Evolutionary conservation across 2,888 invertebrate genomes (phyloP), one percentile per base, ranked within the genome.

Genomic region (Agapostemon virescens): DNA sequence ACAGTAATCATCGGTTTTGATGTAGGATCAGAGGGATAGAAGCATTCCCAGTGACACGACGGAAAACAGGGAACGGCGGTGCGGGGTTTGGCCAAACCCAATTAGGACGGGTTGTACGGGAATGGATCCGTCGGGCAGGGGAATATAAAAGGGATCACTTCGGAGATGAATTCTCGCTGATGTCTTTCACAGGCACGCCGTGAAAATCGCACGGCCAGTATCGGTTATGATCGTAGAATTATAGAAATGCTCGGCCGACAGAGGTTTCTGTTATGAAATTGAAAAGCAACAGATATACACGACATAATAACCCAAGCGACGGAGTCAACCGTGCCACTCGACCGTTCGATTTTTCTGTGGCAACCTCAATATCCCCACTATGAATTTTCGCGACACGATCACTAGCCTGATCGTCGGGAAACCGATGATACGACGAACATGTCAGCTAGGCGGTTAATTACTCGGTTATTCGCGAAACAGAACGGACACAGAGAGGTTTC

Each of bases 291-390:
- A 40, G 49, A 72, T 74, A 74, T 68, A 20, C 49, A 30, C 38
- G 61, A 3, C 9, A 68, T 52, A 45, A 64, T 45, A 71, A 72
- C 42, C 72, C 52, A 42, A 55, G 38, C 68, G n/a, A 61, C 52
- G 55, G 26, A 70, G 69, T 73, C 81, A 72, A 61, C 81, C 72
- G 80, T 80, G 49, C 72, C 73, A 82, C 58, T 80, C 76, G 81
- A 77, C 66, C 74, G 77, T 82, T 82, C 82, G 82, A 82, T 82
- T 82, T 81, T 74, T 55, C 30, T 52, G 61, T 23, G 66, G 55
- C 79, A 79, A 73, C 55, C 64, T 78, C 72, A 33, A 72, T 79
- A 69, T 80, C 40, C 55, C 68, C 55, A 55, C 69, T 69, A 69
- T 33, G n/a, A 78, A 78, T 33, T 49, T 40, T 55, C 33, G 30